Base-by-base conservation (phyloP, 2,113 vertebrate genomes). In the Epinephelus lanceolatus region DNA sequence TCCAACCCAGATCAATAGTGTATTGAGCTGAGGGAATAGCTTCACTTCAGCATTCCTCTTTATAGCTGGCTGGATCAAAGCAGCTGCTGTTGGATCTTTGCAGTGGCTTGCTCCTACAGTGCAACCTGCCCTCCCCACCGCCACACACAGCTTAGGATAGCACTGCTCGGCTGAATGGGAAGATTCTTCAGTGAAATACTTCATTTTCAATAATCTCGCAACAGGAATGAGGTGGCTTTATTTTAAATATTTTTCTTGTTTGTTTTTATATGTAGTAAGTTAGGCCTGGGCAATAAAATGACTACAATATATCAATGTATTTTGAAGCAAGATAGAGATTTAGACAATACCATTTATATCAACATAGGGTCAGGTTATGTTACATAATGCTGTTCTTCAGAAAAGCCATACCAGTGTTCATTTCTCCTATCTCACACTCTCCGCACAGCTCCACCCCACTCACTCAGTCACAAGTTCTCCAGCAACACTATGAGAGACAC, bases 1-100 rank as follows among this genome's bases (percentile, higher is more conserved):
- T 80, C 73, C 78, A 80, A 88, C 88, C 88, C 82, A 80, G 92
- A 96, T 97, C 95, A 86, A 96, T 96, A 95, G 23, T 52, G 42
- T 92, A 93, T 95, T 80, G 95, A 97, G 86, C 93, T 89, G 71
- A 84, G 70, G 72, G 91, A 93, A 95, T 89, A 91, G 86, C 91
- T 89, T 80, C 86, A 85, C 76, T 78, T 88, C 89, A 88, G 90
- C 87, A 40, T 74, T 78, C 82, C 88, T 88, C 88, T 90, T 88
- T 93, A 94, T 84, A 80, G 30, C 84, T 14, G 83, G 17, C 80
- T 79, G 84, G 88, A 87, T 80, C 63, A 73, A 76, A 74, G 84
- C 81, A 70, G 27, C 72, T 21, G 49, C 57, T 51, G 27, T 55
- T 86, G 76, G n/a, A 60, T 86, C 40, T 78, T 86, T 92, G 62